These are phyloP conservation scores for Pollenia labialis DNA, from an alignment of 2,888 invertebrate genomes.

Conservation along the genomic window DNA sequence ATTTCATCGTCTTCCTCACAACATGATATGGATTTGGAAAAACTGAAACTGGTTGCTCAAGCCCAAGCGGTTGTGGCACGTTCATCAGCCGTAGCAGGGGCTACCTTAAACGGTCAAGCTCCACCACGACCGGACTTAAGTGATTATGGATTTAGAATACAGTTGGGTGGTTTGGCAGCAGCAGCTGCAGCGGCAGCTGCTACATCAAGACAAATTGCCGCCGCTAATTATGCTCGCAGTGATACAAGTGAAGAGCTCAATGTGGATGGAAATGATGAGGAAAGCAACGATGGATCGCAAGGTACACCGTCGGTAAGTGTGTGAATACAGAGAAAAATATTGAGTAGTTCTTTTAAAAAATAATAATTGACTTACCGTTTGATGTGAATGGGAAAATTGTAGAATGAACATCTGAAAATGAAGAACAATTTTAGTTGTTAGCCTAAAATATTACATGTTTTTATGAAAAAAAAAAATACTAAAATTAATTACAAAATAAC, in stretches of 20 bases:
- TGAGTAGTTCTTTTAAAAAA: no score
- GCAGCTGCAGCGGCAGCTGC: conserved; percentile 83
- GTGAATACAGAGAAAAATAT: background rate
- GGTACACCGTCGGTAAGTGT: conserved; percentile 84
- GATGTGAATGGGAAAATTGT: no score
- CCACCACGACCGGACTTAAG: conserved; percentile 82
- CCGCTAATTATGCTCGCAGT: conserved; percentile 83
- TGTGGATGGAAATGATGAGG: conserved; percentile 84
- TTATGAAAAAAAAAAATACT: no score
- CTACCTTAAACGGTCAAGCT: conserved; percentile 71
- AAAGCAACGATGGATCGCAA: conserved; percentile 84
- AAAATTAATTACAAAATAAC: no score
- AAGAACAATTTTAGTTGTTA: no score
- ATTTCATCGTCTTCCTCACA: conserved; percentile 70
- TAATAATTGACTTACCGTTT: background rate
- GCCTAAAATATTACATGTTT: no score
- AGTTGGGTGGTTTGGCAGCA: conserved; percentile 83
- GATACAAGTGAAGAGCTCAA: conserved; percentile 84
- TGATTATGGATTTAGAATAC: conserved; percentile 84
- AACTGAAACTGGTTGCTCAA: conserved; percentile 83
- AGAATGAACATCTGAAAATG: no score
- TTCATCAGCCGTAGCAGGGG: conserved; percentile 73
- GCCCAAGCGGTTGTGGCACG: conserved; percentile 79
- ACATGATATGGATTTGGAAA: conserved; percentile 83
- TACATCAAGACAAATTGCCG: conserved; percentile 82